Percentiles rank a stretch among this genome's conserved stretches.
phyloP scores from a whole-genome alignment of 1,140 invertebrate genomes.

The Paracyclopina nana region DNA sequence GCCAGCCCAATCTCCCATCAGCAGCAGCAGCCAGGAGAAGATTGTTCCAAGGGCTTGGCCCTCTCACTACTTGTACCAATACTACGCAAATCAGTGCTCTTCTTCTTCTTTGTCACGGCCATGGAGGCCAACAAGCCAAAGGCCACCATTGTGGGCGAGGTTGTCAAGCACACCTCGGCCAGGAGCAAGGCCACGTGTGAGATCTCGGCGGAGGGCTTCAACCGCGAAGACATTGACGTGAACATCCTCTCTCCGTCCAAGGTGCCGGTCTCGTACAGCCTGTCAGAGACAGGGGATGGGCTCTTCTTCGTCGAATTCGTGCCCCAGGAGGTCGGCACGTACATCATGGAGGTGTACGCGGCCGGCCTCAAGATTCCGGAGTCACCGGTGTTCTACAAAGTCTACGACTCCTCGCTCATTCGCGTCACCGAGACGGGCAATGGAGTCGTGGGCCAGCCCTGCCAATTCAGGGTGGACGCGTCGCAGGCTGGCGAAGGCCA shows the following conservation, averaged over 20 bases:
- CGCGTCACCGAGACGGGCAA: constrained; percentile 68
- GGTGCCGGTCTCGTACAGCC: constrained; percentile 20
- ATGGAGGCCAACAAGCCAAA: constrained; percentile 35
- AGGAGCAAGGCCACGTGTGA: constrained; percentile 65
- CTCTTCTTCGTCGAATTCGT: constrained; percentile 72
- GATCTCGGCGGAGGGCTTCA: constrained; percentile 44
- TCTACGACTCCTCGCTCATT: constrained; percentile 74
- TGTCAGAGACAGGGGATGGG: constrained; percentile 35
- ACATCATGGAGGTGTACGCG: constrained; percentile 64
- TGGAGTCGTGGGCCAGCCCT: constrained; percentile 70
- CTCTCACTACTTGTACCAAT: too few relatives aligned
- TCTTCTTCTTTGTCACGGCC: constrained; percentile 20
- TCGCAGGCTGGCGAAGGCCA: constrained; percentile 89
- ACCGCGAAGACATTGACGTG: constrained; percentile 37
- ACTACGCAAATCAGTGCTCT: too few relatives aligned
- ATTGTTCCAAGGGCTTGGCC: too few relatives aligned
- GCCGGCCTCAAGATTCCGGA: constrained; percentile 63
- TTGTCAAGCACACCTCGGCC: constrained; percentile 64
- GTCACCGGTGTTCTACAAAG: constrained; percentile 69
- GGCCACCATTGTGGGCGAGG: constrained; percentile 50
- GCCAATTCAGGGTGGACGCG: constrained; percentile 87
- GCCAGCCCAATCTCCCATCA: too few relatives aligned
- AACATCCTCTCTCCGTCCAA: constrained; percentile 26
- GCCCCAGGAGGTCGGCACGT: constrained; percentile 71
- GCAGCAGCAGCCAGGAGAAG: too few relatives aligned